These are phyloP conservation scores for Oopsacas minuta DNA, from an alignment of 37 sponge, comb jelly and placozoan species.

Conservation along the genomic window DNA sequence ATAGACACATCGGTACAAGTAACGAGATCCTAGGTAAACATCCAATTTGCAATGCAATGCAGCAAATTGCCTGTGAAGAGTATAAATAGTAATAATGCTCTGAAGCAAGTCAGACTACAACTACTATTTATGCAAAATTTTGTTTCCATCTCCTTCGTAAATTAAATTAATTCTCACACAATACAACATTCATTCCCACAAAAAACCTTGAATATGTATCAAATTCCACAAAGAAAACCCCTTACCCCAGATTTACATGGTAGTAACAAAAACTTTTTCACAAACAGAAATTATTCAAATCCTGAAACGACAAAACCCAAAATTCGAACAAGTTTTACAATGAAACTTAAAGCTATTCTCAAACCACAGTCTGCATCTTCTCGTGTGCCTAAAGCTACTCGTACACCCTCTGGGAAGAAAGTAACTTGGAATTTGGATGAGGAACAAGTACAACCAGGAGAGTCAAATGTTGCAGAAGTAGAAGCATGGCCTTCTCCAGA, in stretches of 20 bases:
- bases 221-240: neutral
- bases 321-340: neutral
- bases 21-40: neutral
- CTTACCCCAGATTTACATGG: too few species aligned
- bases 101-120: too few species aligned
- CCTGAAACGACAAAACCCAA: neutral
- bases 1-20: too few species aligned
- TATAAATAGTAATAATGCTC: too few species aligned
- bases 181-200: slow-evolving; percentile 1
- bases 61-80: neutral
- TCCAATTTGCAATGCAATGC: neutral
- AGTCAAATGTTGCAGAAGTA: neutral
- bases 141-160: neutral
- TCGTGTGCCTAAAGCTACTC: neutral
- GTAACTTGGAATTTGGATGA: slow-evolving; percentile 13
- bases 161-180: neutral
- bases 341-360: neutral
- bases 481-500: slow-evolving; percentile 13
- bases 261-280: neutral
- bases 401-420: neutral
- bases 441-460: slow-evolving; percentile 9
- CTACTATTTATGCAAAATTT: too few species aligned
- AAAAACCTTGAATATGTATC: neutral
- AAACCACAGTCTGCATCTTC: neutral
- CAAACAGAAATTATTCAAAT: neutral